These are phyloP conservation scores for Amphilophus citrinellus DNA, from an alignment of 2,113 vertebrate genomes.

Conservation along the genomic window DNA sequence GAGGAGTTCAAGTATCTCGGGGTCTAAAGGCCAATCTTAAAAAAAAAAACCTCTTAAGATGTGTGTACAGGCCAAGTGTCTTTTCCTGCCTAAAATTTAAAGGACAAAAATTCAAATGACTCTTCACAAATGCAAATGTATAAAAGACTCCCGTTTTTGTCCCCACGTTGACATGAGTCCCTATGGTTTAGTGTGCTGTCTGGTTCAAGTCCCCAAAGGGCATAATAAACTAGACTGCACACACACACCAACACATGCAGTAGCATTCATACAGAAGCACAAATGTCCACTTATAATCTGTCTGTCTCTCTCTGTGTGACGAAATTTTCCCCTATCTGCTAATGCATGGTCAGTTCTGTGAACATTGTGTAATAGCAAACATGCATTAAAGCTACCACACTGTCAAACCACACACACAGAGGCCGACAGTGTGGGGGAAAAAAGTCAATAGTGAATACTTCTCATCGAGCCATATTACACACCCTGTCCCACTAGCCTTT, in stretches of 20 bases:
- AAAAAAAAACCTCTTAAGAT: not conserved
- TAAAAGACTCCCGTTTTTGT: not conserved
- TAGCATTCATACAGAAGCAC: not conserved
- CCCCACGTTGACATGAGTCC: not conserved
- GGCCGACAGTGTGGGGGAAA: not conserved
- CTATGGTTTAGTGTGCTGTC: not conserved
- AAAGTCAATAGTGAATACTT: conserved; percentile 29
- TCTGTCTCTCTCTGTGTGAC: not conserved
- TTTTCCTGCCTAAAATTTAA: not conserved
- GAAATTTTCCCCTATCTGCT: conserved; percentile 32
- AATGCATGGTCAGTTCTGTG: conserved; percentile 29
- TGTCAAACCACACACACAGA: not conserved
- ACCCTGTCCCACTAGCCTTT: conserved; percentile 45
- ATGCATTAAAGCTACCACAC: not conserved
- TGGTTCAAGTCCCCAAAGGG: not conserved
- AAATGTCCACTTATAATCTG: not conserved
- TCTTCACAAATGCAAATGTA: not conserved
- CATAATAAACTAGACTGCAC: not conserved
- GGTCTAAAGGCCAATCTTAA: not conserved
- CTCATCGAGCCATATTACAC: conserved; percentile 8
- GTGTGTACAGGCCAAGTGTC: not conserved
- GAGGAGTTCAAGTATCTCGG: too few relatives aligned
- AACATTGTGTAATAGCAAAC: conserved; percentile 40
- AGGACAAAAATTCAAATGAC: not conserved
- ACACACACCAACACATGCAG: not conserved